Evolutionary conservation across 1,140 invertebrate species (phyloP).

Genomic region (honey bee (Apis mellifera)): Amel_HAv3.1 CM009936.2:8644501-8645000

Average conservation of each 20-base stretch:
- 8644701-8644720: slow-evolving; percentile 16
- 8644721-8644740: slow-evolving; percentile 9
- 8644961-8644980: slow-evolving; percentile 46
- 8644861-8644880: slow-evolving; percentile 32
- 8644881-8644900: slow-evolving; percentile 12
- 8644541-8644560: slow-evolving; percentile 53
- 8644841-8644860: slow-evolving; percentile 19
- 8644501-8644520: slow-evolving; percentile 27
- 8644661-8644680: slow-evolving; percentile 11
- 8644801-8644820: slow-evolving; percentile 52
- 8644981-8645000: slow-evolving; percentile 61
- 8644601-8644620: slow-evolving; percentile 57
- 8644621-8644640: slow-evolving; percentile 39
- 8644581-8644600: slow-evolving; percentile 43
- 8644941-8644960: slow-evolving; percentile 27
- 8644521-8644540: slow-evolving; percentile 11
- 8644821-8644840: slow-evolving; percentile 20
- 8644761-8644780: slow-evolving; percentile 70
- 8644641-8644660: slow-evolving; percentile 47
- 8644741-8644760: slow-evolving; percentile 14
- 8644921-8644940: slow-evolving; percentile 43
- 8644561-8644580: slow-evolving; percentile 45
- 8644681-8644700: slow-evolving; percentile 23
- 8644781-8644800: slow-evolving; percentile 59
- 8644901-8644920: slow-evolving; percentile 28